Evolutionary conservation across 2,888 invertebrate species (phyloP).

Genomic region (Chrysolina haemoptera): DNA sequence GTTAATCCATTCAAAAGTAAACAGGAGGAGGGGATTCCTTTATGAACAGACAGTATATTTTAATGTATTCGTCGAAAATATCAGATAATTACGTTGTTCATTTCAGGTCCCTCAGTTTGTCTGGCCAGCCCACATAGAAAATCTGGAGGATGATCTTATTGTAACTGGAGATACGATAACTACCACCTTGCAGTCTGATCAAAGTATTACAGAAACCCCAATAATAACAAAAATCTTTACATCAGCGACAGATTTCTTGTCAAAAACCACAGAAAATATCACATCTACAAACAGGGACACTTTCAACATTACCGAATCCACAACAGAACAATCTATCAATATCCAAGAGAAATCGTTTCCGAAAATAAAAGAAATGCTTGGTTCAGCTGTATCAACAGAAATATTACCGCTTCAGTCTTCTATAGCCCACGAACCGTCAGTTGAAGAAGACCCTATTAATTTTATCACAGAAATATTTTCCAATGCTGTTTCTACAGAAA

Average conservation of each 20-base stretch:
- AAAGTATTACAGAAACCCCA: neutral
- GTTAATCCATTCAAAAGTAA: no score
- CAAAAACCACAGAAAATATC: neutral
- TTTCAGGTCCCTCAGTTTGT: conserved; percentile 21
- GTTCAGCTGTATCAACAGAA: neutral
- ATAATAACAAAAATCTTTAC: neutral
- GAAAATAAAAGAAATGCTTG: neutral
- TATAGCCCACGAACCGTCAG: neutral
- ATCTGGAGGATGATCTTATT: neutral
- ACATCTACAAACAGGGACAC: neutral
- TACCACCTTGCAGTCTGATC: neutral
- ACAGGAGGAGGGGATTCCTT: no score
- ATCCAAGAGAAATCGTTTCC: no score
- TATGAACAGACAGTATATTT: no score
- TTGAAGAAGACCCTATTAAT: neutral
- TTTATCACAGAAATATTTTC: neutral
- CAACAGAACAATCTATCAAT: neutral
- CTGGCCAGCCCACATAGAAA: neutral
- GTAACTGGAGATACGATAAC: neutral
- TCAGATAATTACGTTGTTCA: neutral
- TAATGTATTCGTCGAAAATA: no score
- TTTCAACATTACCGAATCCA: neutral
- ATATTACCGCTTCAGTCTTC: neutral
- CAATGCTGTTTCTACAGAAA: neutral
- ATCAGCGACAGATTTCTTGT: neutral